Evolutionary conservation across 2,888 invertebrate genomes (phyloP).

Genomic region (Acronicta aceris): DNA sequence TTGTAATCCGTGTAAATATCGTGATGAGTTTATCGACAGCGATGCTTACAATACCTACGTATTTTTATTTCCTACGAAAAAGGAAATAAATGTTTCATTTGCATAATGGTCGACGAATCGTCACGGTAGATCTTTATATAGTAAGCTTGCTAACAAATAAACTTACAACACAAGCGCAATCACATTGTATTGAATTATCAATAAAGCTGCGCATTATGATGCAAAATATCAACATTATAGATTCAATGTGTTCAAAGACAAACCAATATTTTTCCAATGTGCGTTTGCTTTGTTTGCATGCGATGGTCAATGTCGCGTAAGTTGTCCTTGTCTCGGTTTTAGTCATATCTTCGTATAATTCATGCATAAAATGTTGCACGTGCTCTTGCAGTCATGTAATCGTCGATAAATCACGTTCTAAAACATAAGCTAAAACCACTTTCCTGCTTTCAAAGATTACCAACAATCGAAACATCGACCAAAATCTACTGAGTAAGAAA

Average conservation of each 20-base stretch:
- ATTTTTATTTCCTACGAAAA: slow-evolving; percentile 73
- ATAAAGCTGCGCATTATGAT: slow-evolving; percentile 72
- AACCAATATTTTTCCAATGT: slow-evolving; percentile 62
- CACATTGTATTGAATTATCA: slow-evolving; percentile 69
- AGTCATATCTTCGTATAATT: neutral
- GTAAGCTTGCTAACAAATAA: slow-evolving; percentile 62
- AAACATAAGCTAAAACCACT: slow-evolving; percentile 14
- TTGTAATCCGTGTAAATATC: slow-evolving; percentile 63
- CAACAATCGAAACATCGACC: neutral
- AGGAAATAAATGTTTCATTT: slow-evolving; percentile 80
- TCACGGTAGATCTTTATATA: slow-evolving; percentile 76
- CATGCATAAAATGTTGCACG: neutral
- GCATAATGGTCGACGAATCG: slow-evolving; percentile 74
- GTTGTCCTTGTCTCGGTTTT: neutral
- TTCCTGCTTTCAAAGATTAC: slow-evolving; percentile 41
- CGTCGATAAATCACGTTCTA: slow-evolving; percentile 36
- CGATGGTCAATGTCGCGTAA: slow-evolving; percentile 26
- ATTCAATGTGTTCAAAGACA: slow-evolving; percentile 38
- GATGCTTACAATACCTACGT: slow-evolving; percentile 45
- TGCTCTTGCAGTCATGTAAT: neutral
- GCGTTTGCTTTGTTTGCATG: slow-evolving; percentile 51
- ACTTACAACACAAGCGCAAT: slow-evolving; percentile 61
- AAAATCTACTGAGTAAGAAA: slow-evolving; percentile 11
- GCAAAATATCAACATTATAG: slow-evolving; percentile 56
- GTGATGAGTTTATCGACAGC: slow-evolving; percentile 69